Evolutionary conservation across 2,113 vertebrate genomes (phyloP).

Genomic region (Albula glossodonta): DNA sequence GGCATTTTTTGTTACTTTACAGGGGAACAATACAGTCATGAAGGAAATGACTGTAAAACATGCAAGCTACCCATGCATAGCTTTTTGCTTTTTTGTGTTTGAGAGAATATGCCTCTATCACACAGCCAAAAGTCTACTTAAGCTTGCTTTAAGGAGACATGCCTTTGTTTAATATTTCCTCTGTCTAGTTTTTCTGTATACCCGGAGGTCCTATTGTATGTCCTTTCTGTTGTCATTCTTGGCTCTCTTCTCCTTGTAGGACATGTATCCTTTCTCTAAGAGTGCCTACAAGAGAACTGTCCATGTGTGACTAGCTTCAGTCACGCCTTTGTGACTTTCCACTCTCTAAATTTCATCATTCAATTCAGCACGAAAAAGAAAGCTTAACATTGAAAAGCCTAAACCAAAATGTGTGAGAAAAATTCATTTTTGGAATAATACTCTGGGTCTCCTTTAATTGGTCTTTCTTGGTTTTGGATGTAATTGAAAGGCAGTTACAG

Average conservation of each 20-base stretch:
- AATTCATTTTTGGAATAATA: slow-evolving; percentile 38
- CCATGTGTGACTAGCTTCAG: slow-evolving; percentile 45
- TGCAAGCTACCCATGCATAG: background rate
- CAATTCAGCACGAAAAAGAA: slow-evolving; percentile 40
- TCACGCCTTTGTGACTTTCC: slow-evolving; percentile 50
- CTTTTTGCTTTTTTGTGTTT: background rate
- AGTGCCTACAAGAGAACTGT: slow-evolving; percentile 58
- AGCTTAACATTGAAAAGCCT: slow-evolving; percentile 42
- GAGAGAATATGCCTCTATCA: no score
- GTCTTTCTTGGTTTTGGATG: slow-evolving; percentile 27
- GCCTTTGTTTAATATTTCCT: slow-evolving; percentile 18
- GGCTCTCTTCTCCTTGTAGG: slow-evolving; percentile 58
- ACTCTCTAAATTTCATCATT: slow-evolving; percentile 51
- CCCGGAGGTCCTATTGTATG: slow-evolving; percentile 29
- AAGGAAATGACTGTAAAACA: background rate
- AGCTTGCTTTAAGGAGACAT: slow-evolving; percentile 23
- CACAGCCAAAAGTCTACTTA: slow-evolving; percentile 24
- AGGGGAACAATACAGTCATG: background rate
- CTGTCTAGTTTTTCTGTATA: slow-evolving; percentile 39
- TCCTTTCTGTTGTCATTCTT: slow-evolving; percentile 53
- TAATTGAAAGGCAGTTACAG: slow-evolving; percentile 41
- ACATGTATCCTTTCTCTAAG: slow-evolving; percentile 48
- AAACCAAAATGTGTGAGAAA: slow-evolving; percentile 45
- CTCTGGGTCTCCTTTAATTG: slow-evolving; percentile 15
- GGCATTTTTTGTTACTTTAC: background rate